phyloP scores from a whole-genome alignment of 2,113 vertebrate genomes.

The Empidonax traillii region DNA sequence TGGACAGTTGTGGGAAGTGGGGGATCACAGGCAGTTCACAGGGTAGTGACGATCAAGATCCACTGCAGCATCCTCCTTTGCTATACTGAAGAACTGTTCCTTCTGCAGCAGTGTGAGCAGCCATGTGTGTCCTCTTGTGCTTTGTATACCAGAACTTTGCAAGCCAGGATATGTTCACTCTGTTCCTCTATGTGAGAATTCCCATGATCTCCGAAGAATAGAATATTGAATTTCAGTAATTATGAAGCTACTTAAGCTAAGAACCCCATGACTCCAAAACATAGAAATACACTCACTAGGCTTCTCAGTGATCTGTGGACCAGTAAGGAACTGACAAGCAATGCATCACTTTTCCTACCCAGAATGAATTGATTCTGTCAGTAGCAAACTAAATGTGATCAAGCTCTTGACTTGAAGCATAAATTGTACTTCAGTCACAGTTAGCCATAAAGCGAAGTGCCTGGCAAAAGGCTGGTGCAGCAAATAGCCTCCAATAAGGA shows the following conservation, averaged over 20 bases:
- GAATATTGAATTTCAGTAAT: neutral
- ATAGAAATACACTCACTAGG: neutral
- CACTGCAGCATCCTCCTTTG: neutral
- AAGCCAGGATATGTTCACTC: neutral
- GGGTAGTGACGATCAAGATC: too few species aligned
- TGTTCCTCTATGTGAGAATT: neutral
- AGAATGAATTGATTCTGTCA: slow-evolving; percentile 65
- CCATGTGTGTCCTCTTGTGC: neutral
- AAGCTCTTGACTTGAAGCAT: slow-evolving; percentile 61
- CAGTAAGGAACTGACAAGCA: slow-evolving; percentile 21
- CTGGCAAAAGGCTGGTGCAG: neutral
- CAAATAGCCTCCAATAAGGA: neutral
- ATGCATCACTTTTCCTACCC: slow-evolving; percentile 46
- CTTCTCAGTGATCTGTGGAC: neutral
- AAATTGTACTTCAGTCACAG: slow-evolving; percentile 57
- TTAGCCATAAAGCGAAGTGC: neutral
- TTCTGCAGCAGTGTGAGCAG: neutral
- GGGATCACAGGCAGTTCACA: neutral
- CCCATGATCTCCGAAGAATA: neutral
- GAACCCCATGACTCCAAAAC: neutral
- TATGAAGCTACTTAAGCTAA: neutral
- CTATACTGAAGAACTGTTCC: neutral
- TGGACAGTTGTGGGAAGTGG: accelerated
- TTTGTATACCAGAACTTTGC: neutral
- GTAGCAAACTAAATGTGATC: slow-evolving; percentile 66